phyloP scores from a whole-genome alignment of 2,113 vertebrate species.

The Diglossa brunneiventris region DNA sequence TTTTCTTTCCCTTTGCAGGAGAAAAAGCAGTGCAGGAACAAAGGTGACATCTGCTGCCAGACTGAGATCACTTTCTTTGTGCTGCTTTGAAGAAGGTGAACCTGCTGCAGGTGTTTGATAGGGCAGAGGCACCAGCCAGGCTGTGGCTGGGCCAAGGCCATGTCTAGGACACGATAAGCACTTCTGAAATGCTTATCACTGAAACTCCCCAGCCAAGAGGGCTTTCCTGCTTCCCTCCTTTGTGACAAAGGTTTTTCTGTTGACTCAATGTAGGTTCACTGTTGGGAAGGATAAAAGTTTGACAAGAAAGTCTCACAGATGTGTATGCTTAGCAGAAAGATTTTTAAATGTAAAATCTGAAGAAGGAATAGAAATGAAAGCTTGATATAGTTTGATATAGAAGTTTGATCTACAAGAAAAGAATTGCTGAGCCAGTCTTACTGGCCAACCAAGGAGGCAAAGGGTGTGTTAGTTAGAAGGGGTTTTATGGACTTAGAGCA shows the following conservation, averaged over 20 bases:
- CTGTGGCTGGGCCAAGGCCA: background rate
- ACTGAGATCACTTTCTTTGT: background rate
- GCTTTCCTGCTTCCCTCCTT: background rate
- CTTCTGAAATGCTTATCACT: background rate
- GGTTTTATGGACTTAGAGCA: too few relatives aligned
- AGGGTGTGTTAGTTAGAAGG: too few relatives aligned
- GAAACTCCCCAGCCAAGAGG: background rate
- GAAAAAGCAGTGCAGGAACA: constrained; percentile 1
- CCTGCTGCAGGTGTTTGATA: background rate
- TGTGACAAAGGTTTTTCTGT: background rate
- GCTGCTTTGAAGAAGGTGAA: background rate
- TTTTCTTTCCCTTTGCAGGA: background rate
- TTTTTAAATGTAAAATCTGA: too few relatives aligned
- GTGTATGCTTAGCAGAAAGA: too few relatives aligned
- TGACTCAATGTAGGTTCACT: background rate
- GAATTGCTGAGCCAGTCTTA: too few relatives aligned
- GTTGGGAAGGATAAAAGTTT: too few relatives aligned
- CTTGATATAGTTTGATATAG: too few relatives aligned
- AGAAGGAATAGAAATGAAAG: too few relatives aligned
- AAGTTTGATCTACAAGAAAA: too few relatives aligned
- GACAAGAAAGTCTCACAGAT: too few relatives aligned
- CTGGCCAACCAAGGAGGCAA: too few relatives aligned
- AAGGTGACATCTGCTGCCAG: background rate
- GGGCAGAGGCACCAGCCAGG: background rate
- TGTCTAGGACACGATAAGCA: background rate